Base-by-base conservation (phyloP, 2,888 invertebrate species). In the Caenorhabditis afra region DNA sequence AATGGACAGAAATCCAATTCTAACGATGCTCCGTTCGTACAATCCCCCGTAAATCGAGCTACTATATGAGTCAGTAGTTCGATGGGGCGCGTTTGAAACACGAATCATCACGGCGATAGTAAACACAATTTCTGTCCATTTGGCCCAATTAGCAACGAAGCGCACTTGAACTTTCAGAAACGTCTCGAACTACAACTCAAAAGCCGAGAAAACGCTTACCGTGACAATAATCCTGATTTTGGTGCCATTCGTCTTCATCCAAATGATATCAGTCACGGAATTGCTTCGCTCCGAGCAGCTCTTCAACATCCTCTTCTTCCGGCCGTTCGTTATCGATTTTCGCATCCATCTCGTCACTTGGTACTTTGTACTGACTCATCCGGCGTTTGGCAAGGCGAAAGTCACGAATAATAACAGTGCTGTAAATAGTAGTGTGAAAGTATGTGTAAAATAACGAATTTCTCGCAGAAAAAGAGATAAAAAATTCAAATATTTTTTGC, bases 351-450 rank as follows among this genome's bases (percentile, higher is more conserved):
- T 74, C n/a, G 73, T 74, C 16, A 59, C 73, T 7, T 45, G 20
- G 3, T 74, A 65, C 18, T 74, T 74, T 12, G 65, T 65, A 8
- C 14, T 59, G 11, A 65, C 49, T n/a, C 73, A 74, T 65, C 73
- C 73, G 11, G 18, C 59, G 20, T 65, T 74, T 23, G 50, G 62
- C 20, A 23, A 37, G 20, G 18, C 18, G 5, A 16, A 20, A 18
- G 1, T 39, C 23, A 10, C 52, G 7, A 5, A 3, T 29, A 7
- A 7, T 5, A 29, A 29, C 7, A 29, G 4, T 7, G 29, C 7
- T 29, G 29, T 29, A 5, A 29, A 29, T 29, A 29, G 29, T 29
- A 7, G 29, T 29, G 4, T 7, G 29, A 29, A 29, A 29, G 29
- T 29, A 3, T 29, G 29, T n/a, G n/a, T n/a, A n/a, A n/a, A n/a